Percentiles rank a stretch among this genome's conserved stretches.
Evolutionary conservation across 2,888 invertebrate species (phyloP).

Genomic region (Megastigmus dorsalis): DNA sequence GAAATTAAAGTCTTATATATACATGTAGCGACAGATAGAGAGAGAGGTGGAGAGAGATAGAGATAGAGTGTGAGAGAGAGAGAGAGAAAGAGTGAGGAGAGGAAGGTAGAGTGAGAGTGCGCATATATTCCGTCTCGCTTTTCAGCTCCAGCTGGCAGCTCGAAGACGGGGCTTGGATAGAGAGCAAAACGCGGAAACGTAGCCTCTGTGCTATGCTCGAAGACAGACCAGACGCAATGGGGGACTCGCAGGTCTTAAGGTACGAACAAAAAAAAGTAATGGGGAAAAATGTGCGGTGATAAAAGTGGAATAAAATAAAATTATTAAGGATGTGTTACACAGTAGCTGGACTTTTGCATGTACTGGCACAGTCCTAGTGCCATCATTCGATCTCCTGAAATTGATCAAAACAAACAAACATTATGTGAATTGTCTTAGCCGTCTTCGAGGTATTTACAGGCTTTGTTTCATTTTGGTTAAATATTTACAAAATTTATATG

Average conservation of each 20-base stretch:
- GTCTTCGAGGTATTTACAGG: constrained; percentile 45
- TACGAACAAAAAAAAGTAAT: no score
- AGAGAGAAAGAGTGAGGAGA: neutral
- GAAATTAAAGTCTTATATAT: constrained; percentile 53
- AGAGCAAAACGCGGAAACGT: constrained; percentile 50
- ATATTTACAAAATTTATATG: constrained; percentile 34
- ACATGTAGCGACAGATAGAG: neutral
- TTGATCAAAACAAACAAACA: constrained; percentile 47
- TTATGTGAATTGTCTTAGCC: constrained; percentile 20
- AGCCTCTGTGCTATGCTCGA: constrained; percentile 41
- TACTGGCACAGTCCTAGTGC: neutral
- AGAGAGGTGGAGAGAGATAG: neutral
- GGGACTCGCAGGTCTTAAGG: no score
- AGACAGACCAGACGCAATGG: constrained; percentile 37
- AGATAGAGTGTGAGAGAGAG: neutral
- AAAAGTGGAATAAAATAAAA: neutral
- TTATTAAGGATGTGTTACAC: neutral
- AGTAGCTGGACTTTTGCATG: no score
- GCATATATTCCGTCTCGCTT: neutral
- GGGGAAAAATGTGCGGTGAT: no score
- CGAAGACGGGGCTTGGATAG: constrained; percentile 51
- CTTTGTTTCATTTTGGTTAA: constrained; percentile 21
- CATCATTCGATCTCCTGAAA: constrained; percentile 55
- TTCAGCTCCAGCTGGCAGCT: constrained; percentile 19
- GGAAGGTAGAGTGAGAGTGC: neutral